These are phyloP conservation scores for Scaptomyza flava DNA, from an alignment of 2,888 invertebrate genomes.

Conservation along the genomic window DNA sequence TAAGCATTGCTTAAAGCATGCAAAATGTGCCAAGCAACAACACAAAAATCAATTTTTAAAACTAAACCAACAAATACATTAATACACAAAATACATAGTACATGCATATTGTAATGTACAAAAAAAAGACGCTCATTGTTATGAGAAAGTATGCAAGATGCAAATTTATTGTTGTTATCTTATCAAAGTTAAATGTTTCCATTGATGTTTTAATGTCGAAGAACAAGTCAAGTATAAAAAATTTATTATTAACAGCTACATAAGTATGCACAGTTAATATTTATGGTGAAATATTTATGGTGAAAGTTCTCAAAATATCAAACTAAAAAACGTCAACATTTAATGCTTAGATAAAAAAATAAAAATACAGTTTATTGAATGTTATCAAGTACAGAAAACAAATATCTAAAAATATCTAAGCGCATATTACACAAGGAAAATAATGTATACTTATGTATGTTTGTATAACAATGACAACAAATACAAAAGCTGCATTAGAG, in stretches of 20 bases:
- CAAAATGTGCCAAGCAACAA: constrained; percentile 54
- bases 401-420: constrained; percentile 15
- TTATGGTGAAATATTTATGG: constrained; percentile 40
- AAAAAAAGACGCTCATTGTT: constrained; percentile 5
- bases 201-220: constrained; percentile 20
- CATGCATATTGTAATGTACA: constrained; percentile 10
- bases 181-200: constrained; percentile 27
- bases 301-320: constrained; percentile 22
- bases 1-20: constrained; percentile 38
- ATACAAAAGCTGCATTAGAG: constrained; percentile 5
- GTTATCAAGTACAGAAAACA: constrained; percentile 21
- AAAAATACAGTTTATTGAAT: constrained; percentile 21
- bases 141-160: constrained; percentile 20
- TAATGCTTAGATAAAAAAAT: background rate
- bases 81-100: background rate
- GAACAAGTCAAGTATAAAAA: constrained; percentile 12
- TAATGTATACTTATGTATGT: background rate
- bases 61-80: background rate
- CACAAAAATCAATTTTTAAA: constrained; percentile 23
- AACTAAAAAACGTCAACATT: background rate
- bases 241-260: constrained; percentile 18
- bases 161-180: constrained; percentile 34
- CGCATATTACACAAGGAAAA: constrained; percentile 1
- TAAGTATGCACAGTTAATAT: constrained; percentile 13
- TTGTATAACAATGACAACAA: background rate